Evolutionary conservation across 2,888 invertebrate species (phyloP).

Genomic region (Magallana nippona): DNA sequence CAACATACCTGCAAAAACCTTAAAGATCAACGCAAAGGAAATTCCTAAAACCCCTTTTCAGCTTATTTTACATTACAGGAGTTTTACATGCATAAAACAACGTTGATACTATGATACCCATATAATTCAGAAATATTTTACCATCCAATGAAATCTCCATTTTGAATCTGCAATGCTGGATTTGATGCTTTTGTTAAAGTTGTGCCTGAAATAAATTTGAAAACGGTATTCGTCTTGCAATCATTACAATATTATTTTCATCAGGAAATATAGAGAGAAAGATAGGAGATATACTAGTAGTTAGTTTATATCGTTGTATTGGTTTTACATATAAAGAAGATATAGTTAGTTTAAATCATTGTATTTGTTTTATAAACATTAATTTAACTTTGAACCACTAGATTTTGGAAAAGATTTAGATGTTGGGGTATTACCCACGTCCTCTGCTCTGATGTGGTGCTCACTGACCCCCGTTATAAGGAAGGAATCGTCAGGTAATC

Average conservation of each 20-base stretch:
- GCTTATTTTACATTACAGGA: neutral
- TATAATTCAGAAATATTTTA: neutral
- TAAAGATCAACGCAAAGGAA: neutral
- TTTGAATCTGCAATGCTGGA: conserved; percentile 21
- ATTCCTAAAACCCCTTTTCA: neutral
- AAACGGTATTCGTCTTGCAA: neutral
- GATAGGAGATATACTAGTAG: too few species aligned
- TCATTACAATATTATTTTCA: too few species aligned
- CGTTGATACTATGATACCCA: too few species aligned
- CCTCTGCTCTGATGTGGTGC: neutral
- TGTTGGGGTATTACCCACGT: neutral
- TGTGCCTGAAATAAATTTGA: neutral
- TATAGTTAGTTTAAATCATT: too few species aligned
- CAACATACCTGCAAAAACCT: too few species aligned
- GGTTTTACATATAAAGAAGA: too few species aligned
- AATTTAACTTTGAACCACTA: too few species aligned
- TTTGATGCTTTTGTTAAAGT: neutral
- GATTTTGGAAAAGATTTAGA: too few species aligned
- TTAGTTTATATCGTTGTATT: too few species aligned
- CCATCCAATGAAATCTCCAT: conserved; percentile 40
- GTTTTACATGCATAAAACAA: too few species aligned
- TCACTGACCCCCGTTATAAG: neutral
- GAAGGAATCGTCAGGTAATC: conserved; percentile 9
- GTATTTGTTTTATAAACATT: too few species aligned
- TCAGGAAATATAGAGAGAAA: too few species aligned